A percentile compares a stretch with the other conserved stretches of the same genome.
Evolutionary conservation across 2,797 vertebrate genomes (phyloP).

Genomic region (Silurus lanzhouensis): DNA sequence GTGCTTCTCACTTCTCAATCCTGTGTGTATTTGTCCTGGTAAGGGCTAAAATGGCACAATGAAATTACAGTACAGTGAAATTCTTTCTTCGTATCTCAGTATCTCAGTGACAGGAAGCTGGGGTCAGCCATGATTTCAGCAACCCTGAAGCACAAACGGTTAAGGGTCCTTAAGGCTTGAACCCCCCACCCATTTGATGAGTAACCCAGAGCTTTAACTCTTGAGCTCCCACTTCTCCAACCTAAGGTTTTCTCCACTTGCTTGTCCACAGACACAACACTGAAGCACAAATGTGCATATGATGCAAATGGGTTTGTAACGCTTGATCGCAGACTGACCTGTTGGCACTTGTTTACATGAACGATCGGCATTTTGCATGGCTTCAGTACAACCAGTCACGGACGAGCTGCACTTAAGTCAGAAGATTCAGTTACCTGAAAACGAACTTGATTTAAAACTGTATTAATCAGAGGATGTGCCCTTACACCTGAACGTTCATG

Average conservation of each 20-base stretch:
- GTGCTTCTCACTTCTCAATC: too few relatives aligned
- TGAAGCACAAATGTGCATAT: not conserved
- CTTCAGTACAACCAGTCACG: not conserved
- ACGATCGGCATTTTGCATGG: not conserved
- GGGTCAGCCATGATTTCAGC: too few relatives aligned
- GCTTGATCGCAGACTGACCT: not conserved
- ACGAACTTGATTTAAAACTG: not conserved
- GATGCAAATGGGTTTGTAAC: not conserved
- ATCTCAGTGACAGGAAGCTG: too few relatives aligned
- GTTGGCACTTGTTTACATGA: not conserved
- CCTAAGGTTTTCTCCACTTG: not conserved
- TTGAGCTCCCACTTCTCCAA: too few relatives aligned
- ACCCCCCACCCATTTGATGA: too few relatives aligned
- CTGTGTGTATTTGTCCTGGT: too few relatives aligned
- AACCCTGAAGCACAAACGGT: too few relatives aligned
- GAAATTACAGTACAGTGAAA: too few relatives aligned
- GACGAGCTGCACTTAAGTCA: not conserved
- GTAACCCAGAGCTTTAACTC: too few relatives aligned
- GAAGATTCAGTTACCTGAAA: not conserved
- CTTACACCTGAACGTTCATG: not conserved
- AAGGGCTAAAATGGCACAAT: too few relatives aligned
- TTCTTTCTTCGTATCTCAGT: too few relatives aligned
- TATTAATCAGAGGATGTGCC: not conserved
- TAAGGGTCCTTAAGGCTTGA: too few relatives aligned
- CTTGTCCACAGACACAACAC: not conserved